Evolutionary conservation across 1,140 invertebrate species (phyloP), one percentile per base, ranked within the genome.

Genomic region (Sminthurides bifidus): DNA sequence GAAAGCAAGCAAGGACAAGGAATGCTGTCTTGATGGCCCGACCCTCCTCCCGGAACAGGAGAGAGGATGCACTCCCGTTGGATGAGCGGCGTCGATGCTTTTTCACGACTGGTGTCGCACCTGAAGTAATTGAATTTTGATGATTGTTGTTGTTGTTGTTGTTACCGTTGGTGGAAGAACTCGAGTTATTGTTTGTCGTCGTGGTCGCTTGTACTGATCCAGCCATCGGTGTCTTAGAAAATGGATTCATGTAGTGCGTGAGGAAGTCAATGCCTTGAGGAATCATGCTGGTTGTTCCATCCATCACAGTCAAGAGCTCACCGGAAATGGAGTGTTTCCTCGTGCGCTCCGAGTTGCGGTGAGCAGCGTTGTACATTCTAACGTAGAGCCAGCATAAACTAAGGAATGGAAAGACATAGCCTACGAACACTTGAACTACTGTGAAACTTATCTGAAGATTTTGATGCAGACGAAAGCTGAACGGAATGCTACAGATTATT

Each of bases 341-440:
- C 3, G 77, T 76, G 26, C 77, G 66, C 56, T 74, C 73, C 35
- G 71, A 77, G 63, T 76, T 79, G 29, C 70, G 68, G 48, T 73
- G 70, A 1, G 77, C 77, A 0, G 76, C 76, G 27, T 71, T 67
- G 65, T 77, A 79, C 70, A 79, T 77, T n/a, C 71, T 68, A 10
- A 71, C 66, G 61, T 79, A 79, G 2, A 77, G 72, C 68, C 75
- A 77, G 31, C 74, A 67, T 21, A 78, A 71, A 4, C 73, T 71
- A 21, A 74, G 63, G 17, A 78, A 69, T 0, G 78, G 78, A 38
- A 77, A 58, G 14, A 74, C 60, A 61, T 78, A 79, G 3, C 71
- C 73, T 6, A 71, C 54, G 14, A 65, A 48, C 8, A 67, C 57
- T 45, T 71, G 66, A 5, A 69, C 48, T 17, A 70, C 44, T 10